Evolutionary conservation across 2,797 vertebrate species (phyloP).

Genomic region (Iguana delicatissima): DNA sequence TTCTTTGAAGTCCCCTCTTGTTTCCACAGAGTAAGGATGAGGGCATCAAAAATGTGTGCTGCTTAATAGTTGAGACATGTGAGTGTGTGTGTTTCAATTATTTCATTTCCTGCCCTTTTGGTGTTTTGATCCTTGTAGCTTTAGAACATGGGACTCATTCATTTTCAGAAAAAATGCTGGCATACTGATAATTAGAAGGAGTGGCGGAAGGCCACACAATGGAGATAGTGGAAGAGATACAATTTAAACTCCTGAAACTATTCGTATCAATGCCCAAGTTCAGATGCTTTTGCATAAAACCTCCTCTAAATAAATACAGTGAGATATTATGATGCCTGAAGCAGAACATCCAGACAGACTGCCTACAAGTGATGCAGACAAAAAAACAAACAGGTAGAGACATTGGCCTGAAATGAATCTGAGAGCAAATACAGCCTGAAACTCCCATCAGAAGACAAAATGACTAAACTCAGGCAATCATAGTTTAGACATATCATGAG

Average conservation of each 20-base stretch:
- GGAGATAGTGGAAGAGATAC: not conserved
- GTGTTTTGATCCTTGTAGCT: conserved; percentile 5
- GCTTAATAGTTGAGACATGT: conserved; percentile 30
- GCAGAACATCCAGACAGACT: not conserved
- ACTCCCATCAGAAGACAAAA: too few relatives aligned
- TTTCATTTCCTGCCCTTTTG: conserved; percentile 22
- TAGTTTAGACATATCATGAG: too few relatives aligned
- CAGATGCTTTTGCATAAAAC: too few relatives aligned
- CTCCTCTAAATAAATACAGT: not conserved
- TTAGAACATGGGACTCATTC: not conserved
- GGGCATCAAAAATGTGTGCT: not conserved
- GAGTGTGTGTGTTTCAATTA: not conserved
- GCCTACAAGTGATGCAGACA: too few relatives aligned
- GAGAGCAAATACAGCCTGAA: too few relatives aligned
- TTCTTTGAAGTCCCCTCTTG: not conserved
- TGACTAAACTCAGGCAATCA: too few relatives aligned
- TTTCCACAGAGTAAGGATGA: not conserved
- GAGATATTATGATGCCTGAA: not conserved
- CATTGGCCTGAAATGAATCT: too few relatives aligned
- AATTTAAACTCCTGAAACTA: not conserved
- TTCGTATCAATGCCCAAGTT: not conserved
- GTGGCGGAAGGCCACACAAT: not conserved
- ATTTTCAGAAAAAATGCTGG: not conserved
- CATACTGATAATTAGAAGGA: not conserved
- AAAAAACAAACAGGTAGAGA: too few relatives aligned